Conservation (phyloP, 2,797 vertebrate species). For the Melanotaenia nigrans region DNA sequence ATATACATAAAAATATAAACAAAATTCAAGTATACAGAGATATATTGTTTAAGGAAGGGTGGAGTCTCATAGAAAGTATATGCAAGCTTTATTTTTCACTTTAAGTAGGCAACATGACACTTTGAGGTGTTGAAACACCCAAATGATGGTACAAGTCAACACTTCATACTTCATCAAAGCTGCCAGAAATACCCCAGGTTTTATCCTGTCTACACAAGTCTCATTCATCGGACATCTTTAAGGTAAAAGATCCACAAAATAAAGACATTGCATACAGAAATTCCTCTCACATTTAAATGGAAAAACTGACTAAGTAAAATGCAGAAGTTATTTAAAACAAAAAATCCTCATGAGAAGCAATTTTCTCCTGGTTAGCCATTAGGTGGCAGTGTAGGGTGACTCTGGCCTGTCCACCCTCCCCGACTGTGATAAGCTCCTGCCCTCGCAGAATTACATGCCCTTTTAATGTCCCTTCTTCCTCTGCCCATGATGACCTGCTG, state of each 20-base stretch:
- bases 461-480: slow-evolving; percentile 52
- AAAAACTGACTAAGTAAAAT: not conserved
- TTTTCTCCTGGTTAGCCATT: slow-evolving; percentile 25
- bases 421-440: slow-evolving; percentile 53
- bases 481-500: slow-evolving; percentile 48
- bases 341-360: not conserved
- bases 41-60: not conserved
- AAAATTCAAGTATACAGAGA: not conserved
- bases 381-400: slow-evolving; percentile 58
- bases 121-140: slow-evolving; percentile 8
- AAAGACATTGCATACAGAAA: too few species aligned
- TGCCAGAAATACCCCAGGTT: not conserved
- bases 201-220: not conserved
- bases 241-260: not conserved
- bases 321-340: not conserved
- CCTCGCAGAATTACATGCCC: slow-evolving; percentile 64
- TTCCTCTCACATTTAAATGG: too few species aligned
- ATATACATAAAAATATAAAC: not conserved
- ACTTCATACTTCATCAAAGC: not conserved
- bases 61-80: not conserved
- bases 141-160: not conserved
- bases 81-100: slow-evolving; percentile 2
- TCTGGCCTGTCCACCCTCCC: slow-evolving; percentile 26
- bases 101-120: slow-evolving; percentile 7
- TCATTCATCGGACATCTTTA: too few species aligned